phyloP scores from a whole-genome alignment of 2,797 vertebrate species.

The Phaenicophaeus curvirostris region DNA sequence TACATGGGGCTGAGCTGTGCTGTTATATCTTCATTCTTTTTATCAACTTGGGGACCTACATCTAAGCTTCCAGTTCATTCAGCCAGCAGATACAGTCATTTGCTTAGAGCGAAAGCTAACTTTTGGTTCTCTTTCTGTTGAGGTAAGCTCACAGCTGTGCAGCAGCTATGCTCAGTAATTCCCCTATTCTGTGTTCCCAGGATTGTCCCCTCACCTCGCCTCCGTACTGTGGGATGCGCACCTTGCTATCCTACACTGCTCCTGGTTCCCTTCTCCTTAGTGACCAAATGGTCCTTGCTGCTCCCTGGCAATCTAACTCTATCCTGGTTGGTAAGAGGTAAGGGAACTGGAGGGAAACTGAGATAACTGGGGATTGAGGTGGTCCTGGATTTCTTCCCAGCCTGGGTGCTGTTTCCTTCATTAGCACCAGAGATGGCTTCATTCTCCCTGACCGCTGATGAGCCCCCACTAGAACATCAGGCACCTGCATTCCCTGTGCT shows the following conservation, averaged over 20 bases:
- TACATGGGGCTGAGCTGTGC: background rate
- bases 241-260: accelerated
- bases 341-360: background rate
- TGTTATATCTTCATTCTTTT: background rate
- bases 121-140: background rate
- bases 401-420: background rate
- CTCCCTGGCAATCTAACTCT: background rate
- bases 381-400: background rate
- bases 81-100: background rate
- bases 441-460: background rate
- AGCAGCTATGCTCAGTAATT: background rate
- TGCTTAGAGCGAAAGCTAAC: background rate
- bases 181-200: background rate
- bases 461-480: background rate
- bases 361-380: background rate
- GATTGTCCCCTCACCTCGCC: background rate
- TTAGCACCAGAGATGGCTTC: background rate
- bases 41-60: background rate
- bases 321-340: background rate
- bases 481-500: background rate
- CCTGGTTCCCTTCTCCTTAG: background rate
- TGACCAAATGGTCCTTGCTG: background rate
- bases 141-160: background rate
- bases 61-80: background rate
- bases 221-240: background rate